phyloP scores from a whole-genome alignment of 2,888 invertebrate species.

The Coleophora flavipennella region DNA sequence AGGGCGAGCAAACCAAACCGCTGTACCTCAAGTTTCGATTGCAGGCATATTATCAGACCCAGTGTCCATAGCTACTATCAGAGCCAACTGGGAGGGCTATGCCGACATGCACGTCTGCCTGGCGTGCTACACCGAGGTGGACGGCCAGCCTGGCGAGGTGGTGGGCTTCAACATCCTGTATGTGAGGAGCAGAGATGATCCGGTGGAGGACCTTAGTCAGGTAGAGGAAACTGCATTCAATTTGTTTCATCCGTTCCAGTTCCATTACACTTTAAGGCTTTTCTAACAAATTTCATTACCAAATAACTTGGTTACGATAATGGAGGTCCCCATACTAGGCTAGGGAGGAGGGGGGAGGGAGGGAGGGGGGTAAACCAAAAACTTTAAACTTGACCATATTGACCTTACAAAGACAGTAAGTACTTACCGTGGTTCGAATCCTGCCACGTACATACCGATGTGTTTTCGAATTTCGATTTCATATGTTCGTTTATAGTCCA shows the following conservation, averaged over 20 bases:
- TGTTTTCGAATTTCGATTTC: too few species aligned
- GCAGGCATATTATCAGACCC: conserved; percentile 38
- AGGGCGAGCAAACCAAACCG: not conserved
- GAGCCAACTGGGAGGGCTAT: conserved; percentile 36
- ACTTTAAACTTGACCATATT: too few species aligned
- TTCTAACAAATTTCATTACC: too few species aligned
- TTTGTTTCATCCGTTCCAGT: not conserved
- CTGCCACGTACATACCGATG: too few species aligned
- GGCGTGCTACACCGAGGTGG: conserved; percentile 42
- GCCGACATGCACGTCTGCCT: conserved; percentile 35
- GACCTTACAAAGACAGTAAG: too few species aligned
- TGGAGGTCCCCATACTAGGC: too few species aligned
- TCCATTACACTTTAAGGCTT: too few species aligned
- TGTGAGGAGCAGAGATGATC: conserved; percentile 37
- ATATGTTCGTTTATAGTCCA: too few species aligned
- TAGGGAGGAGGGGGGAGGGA: too few species aligned
- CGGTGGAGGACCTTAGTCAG: conserved; percentile 37
- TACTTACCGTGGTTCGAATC: too few species aligned
- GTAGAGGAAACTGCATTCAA: conserved; percentile 18
- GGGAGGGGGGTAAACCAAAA: too few species aligned
- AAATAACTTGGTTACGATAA: too few species aligned
- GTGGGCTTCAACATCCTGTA: conserved; percentile 45
- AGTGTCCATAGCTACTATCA: conserved; percentile 36
- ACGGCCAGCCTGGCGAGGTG: conserved; percentile 34
- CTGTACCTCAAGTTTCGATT: not conserved